Evolutionary conservation across 1,140 invertebrate species (phyloP).

Genomic region (Cotesia typhae): DNA sequence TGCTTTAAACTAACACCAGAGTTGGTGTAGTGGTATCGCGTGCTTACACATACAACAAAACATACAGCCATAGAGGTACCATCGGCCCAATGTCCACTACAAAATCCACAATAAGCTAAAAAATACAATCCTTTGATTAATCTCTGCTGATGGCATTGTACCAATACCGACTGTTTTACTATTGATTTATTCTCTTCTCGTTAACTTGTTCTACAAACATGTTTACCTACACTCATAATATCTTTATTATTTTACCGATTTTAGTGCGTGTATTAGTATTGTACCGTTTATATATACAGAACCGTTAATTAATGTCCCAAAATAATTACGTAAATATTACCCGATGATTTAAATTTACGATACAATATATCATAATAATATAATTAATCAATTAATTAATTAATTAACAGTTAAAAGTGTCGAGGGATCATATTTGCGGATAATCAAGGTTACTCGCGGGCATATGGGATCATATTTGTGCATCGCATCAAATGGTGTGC

Average conservation of each 20-base stretch:
- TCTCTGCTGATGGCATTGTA: neutral
- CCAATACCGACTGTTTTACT: too few species aligned
- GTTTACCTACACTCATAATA: too few species aligned
- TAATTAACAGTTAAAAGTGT: constrained; percentile 68
- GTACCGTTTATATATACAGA: too few species aligned
- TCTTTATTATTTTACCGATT: too few species aligned
- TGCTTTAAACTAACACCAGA: constrained; percentile 30
- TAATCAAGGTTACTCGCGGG: constrained; percentile 83
- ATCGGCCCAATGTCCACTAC: too few species aligned
- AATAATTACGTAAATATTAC: neutral
- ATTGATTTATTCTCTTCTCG: too few species aligned
- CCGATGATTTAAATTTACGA: too few species aligned
- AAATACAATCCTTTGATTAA: constrained; percentile 7
- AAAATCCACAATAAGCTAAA: neutral
- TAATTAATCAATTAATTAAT: constrained; percentile 5
- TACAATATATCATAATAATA: neutral
- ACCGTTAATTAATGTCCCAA: too few species aligned
- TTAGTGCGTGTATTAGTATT: too few species aligned
- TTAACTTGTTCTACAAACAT: too few species aligned
- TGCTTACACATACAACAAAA: neutral
- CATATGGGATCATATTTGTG: constrained; percentile 93
- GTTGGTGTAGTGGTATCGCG: too few species aligned
- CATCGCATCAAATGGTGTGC: constrained; percentile 85
- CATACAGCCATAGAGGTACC: too few species aligned
- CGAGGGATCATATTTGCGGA: constrained; percentile 78